phyloP scores from a whole-genome alignment of 2,888 invertebrate genomes.

The Rugalucina vietnamica region DNA sequence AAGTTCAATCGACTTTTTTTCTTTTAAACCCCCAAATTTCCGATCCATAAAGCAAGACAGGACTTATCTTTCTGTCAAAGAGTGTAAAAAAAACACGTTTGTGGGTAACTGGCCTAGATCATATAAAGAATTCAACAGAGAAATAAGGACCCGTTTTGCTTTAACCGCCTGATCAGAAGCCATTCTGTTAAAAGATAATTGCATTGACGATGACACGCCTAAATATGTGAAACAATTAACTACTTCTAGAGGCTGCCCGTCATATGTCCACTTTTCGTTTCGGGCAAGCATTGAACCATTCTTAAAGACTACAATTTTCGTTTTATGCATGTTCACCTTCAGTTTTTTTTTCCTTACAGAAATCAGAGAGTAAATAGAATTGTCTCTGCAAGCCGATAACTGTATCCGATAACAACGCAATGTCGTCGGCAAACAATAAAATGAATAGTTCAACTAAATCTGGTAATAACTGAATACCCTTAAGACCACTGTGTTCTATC shows the following conservation, averaged over 20 bases:
- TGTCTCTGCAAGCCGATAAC: constrained; percentile 39
- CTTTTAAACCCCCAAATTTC: constrained; percentile 20
- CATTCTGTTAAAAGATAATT: constrained; percentile 26
- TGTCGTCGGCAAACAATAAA: constrained; percentile 52
- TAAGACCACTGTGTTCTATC: background rate
- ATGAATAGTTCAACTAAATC: constrained; percentile 17
- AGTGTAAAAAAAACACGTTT: background rate
- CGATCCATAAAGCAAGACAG: constrained; percentile 34
- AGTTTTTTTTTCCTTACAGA: constrained; percentile 31
- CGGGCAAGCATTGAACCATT: constrained; percentile 41
- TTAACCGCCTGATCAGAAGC: background rate
- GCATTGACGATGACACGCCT: constrained; percentile 17
- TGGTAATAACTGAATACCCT: constrained; percentile 16
- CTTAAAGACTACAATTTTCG: constrained; percentile 38
- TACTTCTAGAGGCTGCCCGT: background rate
- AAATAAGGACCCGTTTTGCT: constrained; percentile 11
- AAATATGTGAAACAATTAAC: constrained; percentile 39
- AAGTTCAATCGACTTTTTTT: background rate
- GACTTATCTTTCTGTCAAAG: constrained; percentile 33
- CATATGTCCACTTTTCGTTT: constrained; percentile 40
- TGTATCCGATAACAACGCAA: constrained; percentile 42
- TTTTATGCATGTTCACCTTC: constrained; percentile 42
- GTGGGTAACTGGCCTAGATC: background rate
- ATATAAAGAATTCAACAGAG: constrained; percentile 14
- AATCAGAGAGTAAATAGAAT: constrained; percentile 34